Evolutionary conservation across 2,797 vertebrate genomes (phyloP).

Genomic region (Rhincodon typus): DNA sequence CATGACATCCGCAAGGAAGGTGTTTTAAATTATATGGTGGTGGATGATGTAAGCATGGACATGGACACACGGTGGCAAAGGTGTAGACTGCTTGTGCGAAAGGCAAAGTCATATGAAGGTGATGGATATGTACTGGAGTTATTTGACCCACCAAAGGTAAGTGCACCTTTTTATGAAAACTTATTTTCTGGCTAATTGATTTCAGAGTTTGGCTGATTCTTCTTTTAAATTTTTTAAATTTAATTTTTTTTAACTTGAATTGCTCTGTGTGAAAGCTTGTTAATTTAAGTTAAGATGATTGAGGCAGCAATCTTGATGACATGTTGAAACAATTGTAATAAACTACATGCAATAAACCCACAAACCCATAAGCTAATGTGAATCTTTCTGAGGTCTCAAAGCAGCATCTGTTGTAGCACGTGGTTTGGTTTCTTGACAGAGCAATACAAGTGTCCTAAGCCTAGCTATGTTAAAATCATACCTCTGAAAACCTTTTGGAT

Average conservation of each 20-base stretch:
- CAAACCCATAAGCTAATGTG: not conserved
- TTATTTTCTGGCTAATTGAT: not conserved
- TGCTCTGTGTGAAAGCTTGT: not conserved
- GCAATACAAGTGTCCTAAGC: not conserved
- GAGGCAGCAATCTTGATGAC: not conserved
- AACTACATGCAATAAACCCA: not conserved
- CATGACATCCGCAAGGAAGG: constrained; percentile 75
- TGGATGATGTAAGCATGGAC: constrained; percentile 83
- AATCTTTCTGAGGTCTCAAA: not conserved
- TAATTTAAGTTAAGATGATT: not conserved
- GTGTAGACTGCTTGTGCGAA: constrained; percentile 79
- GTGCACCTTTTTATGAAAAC: constrained; percentile 38
- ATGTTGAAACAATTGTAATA: not conserved
- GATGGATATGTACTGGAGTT: constrained; percentile 76
- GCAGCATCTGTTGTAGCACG: not conserved
- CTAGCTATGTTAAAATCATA: not conserved
- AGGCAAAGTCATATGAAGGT: constrained; percentile 46
- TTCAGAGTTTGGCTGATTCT: not conserved
- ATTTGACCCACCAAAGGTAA: constrained; percentile 93
- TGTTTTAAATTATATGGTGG: constrained; percentile 75
- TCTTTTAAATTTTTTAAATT: no score
- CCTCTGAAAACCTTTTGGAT: not conserved
- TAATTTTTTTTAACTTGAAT: not conserved
- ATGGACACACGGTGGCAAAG: constrained; percentile 74
- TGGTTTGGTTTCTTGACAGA: not conserved